Evolutionary conservation across 2,113 vertebrate species (phyloP), one percentile per base, ranked within the genome.

Genomic region (Pteronura brasiliensis): DNA sequence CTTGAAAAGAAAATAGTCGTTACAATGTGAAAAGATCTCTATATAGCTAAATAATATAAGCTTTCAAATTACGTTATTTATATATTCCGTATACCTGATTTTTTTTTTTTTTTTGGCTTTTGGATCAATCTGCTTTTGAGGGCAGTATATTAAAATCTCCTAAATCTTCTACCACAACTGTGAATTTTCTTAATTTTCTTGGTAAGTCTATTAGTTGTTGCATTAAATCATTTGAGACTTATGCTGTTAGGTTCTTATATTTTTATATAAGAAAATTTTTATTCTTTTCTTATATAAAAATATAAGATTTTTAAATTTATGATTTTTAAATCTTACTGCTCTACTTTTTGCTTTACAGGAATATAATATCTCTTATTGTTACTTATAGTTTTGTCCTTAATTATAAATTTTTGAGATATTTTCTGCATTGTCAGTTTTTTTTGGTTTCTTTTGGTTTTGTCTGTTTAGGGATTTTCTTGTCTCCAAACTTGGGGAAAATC

Each of bases 41-140:
- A 9, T 69, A 42, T 86, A 69, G 55, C 47, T 92, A 76, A 76
- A 77, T 44, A 84, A 92, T 47, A 59, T 21, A 67, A 55, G 7
- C 25, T 61, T 96, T 90, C 85, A 76, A 90, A n/a, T 90, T 71
- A 27, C 74, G 14, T 88, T 61, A 72, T 94, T 94, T 94, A 61
- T 55, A 69, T 90, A 12, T 95, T 65, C 18, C 81, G 7, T 69
- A 36, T 82, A 82, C 82, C 29, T 95, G 55, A 61, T 44, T 71
- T 36, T 88, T 52, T 83, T 81, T 42, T 42, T 81, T 44, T 88
- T 52, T 83, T 81, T 86, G 34, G 36, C 27, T 87, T 95, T 81
- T 89, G 76, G 39, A 93, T 52, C 29, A 74, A 59, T 25, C 29
- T 55, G 44, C 18, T 88, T 92, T 87, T 87, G 85, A 95, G 18